Evolutionary conservation across 2,113 vertebrate species (phyloP).

Genomic region (Ceyx margarethae): DNA sequence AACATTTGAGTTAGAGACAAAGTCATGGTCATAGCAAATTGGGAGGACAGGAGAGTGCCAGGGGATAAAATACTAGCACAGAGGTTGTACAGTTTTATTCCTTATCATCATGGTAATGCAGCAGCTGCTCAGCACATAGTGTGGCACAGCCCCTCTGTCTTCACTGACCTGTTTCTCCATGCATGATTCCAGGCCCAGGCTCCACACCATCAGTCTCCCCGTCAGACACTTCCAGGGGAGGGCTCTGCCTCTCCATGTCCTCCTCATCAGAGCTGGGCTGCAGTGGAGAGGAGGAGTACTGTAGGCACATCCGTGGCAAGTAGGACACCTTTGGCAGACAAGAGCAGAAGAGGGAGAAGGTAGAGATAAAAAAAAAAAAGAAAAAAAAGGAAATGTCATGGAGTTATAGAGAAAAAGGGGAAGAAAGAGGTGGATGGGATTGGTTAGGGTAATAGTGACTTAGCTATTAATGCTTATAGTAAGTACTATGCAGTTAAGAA

Average conservation of each 20-base stretch:
- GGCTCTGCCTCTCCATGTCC: conserved; percentile 86
- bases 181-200: conserved; percentile 78
- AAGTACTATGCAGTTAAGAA: neutral
- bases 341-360: neutral
- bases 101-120: neutral
- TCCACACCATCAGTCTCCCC: conserved; percentile 88
- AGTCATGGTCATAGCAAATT: neutral
- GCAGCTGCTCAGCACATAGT: neutral
- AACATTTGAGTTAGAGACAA: neutral
- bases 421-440: neutral
- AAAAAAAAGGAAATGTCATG: neutral
- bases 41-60: neutral
- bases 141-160: neutral
- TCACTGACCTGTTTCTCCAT: conserved; percentile 85
- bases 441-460: neutral
- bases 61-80: neutral
- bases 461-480: neutral
- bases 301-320: conserved; percentile 77
- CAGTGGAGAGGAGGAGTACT: conserved; percentile 80
- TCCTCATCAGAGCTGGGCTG: conserved; percentile 94
- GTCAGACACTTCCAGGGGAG: conserved; percentile 93
- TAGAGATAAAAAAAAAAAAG: neutral
- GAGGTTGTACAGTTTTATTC: neutral
- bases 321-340: conserved; percentile 71
- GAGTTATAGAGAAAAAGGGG: neutral